Base-by-base conservation (phyloP, 1,140 invertebrate species). In the Neuroterus valhalla region DNA sequence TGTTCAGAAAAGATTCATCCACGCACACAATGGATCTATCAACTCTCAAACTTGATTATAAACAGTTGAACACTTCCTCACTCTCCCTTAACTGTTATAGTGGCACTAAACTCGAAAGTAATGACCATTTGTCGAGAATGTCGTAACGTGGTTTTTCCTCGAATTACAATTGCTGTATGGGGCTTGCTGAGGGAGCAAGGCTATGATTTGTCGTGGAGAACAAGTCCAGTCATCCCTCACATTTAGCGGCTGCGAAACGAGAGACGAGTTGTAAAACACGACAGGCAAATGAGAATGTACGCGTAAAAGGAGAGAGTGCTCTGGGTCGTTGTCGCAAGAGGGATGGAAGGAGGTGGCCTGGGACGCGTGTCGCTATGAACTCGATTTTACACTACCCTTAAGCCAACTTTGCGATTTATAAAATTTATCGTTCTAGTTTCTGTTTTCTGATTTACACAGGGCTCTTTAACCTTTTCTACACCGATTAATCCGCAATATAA, bases 251-350 rank as follows among this genome's bases (percentile, higher is more conserved):
- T 50, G 78, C 69, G 78, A 83, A 83, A 80, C 77, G 78, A 81
- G 80, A 83, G 80, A 78, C 81, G 78, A 85, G 81, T 83, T 85
- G 84, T 86, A 82, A 84, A 85, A 84, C 84, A 82, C 76, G 70
- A 68, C 66, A 74, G 68, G 68, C 80, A 85, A 85, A 85, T 83
- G 84, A 86, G 84, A 74, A 86, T 85, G 81, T 84, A 85, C 80
- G 82, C 78, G 83, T n/a, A 72, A 80, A 83, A 85, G 76, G 78
- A 82, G 77, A 80, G 78, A 79, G 72, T 74, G 72, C 44, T 46
- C 19, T 75, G 77, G 72, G 71, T 81, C 79, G 77, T 73, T 75
- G 77, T 73, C 73, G 71, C 74, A 52, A 79, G 38, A 45, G 21
- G 48, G 70, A 70, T 21, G 26, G 5, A 43, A 71, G 71, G 76